Base-by-base conservation (phyloP, 2,113 vertebrate species). In the Mobula birostris region DNA sequence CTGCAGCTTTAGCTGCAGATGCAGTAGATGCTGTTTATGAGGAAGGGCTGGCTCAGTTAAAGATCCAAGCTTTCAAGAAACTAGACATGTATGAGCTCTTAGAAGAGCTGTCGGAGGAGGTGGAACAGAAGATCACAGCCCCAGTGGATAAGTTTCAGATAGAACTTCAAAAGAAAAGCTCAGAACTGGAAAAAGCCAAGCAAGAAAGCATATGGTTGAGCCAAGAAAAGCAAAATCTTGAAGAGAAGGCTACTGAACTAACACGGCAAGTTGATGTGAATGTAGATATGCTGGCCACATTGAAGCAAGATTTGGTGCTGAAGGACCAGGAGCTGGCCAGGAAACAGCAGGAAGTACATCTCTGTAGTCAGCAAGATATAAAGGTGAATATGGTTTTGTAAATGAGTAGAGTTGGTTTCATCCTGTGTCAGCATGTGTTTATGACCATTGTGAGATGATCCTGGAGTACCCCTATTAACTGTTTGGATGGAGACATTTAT, bases 251-350 rank as follows among this genome's bases (percentile, higher is more conserved):
- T 0, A 97, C 98, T 0, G 99, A 99, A 95, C 97, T 99, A 12
- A 99, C 98, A 0, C 97, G 99, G 15, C 99, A 99, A 96, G 99
- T 99, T 95, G 99, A 99, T 0, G 99, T 99, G 95, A 99, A 98
- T 0, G 99, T 99, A 97, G 99, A 99, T 96, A 98, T 99, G 98
- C 94, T 99, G 94, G 99, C 99, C 1, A 98, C 97, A 48, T 98
- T 99, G 94, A 99, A 99, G 95, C 98, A 99, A 96, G 98, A 99
- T 95, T 97, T 99, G 95, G 98, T 99, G 95, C 98, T 97, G 97
- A 99, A 99, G 96, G 99, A 99, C 94, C 97, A 98, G 94, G 99
- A 99, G 96, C 98, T 99, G 94, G 98, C 95, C 94, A 97, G 98
- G 95, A 99, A 99, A 95, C 98, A 99, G 93, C 98, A 99, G 99